Conservation (phyloP, 2,888 invertebrate genomes). For the Oxytorus armatus region DNA sequence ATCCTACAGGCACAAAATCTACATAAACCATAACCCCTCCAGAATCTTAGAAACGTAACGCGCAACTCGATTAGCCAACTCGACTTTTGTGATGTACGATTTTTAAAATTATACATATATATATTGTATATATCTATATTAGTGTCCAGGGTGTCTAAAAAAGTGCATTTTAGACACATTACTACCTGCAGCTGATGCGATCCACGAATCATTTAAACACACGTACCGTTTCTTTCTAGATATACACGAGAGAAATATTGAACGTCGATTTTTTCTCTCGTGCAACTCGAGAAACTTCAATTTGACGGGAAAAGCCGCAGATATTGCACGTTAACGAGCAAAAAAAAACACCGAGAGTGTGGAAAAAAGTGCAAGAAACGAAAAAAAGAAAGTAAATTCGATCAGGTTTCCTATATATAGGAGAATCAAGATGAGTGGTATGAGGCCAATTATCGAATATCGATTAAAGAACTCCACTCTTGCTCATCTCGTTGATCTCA, state of each 20-base stretch:
- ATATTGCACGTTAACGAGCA: neutral
- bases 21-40: neutral
- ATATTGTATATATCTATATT: neutral
- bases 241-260: neutral
- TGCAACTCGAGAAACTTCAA: neutral
- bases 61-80: slow-evolving; percentile 16
- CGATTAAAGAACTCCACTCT: slow-evolving; percentile 32
- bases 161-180: neutral
- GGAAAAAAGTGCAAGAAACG: neutral
- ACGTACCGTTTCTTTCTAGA: neutral
- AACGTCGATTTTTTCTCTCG: neutral
- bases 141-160: neutral
- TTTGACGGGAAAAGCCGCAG: neutral
- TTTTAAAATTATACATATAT: neutral
- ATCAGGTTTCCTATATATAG: slow-evolving; percentile 13
- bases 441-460: slow-evolving; percentile 59
- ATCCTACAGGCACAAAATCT: slow-evolving; percentile 17
- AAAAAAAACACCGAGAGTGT: neutral
- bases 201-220: neutral
- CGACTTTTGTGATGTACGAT: neutral
- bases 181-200: neutral
- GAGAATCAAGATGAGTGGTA: slow-evolving; percentile 34
- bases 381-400: slow-evolving; percentile 27
- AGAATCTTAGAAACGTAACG: neutral
- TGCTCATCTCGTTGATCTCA: slow-evolving; percentile 1